phyloP scores from a whole-genome alignment of 2,797 vertebrate genomes.

The Microcaecilia unicolor region DNA sequence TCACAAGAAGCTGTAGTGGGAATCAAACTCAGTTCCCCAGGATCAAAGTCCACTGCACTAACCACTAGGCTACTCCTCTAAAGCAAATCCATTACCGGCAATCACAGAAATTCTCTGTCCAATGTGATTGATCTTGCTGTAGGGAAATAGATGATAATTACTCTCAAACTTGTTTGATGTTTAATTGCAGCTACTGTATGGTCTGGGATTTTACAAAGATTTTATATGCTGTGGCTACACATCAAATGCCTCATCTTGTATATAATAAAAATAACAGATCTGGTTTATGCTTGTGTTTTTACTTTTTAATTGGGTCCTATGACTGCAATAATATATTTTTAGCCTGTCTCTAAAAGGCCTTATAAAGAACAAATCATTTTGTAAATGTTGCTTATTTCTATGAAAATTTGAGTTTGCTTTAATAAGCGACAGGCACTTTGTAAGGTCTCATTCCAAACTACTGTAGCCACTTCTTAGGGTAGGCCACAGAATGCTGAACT shows the following conservation, averaged over 20 bases:
- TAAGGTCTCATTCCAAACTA: not conserved
- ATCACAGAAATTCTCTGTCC: no score
- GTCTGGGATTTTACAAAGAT: not conserved
- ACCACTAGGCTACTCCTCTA: no score
- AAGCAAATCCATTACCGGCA: no score
- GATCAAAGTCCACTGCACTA: no score
- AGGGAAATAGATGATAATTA: no score
- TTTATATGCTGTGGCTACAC: slow-evolving; percentile 5
- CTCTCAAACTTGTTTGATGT: no score
- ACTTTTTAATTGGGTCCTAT: slow-evolving; percentile 17
- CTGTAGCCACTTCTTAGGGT: no score
- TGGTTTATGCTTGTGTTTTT: not conserved
- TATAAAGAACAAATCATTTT: slow-evolving; percentile 25
- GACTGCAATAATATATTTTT: slow-evolving; percentile 15
- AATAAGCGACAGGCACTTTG: slow-evolving; percentile 7
- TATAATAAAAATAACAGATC: slow-evolving; percentile 19
- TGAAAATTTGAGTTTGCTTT: not conserved
- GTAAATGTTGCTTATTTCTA: slow-evolving; percentile 10
- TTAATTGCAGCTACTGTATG: no score
- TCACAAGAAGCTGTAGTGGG: no score
- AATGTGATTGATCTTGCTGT: no score
- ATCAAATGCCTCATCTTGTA: slow-evolving; percentile 17
- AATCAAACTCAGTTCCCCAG: no score
- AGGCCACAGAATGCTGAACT: no score
- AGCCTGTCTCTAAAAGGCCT: slow-evolving; percentile 28